A percentile compares a stretch with the other conserved stretches of the same genome.
These are phyloP conservation scores for Pseudomugil gertrudae DNA, from an alignment of 2,797 vertebrate species.

Conservation along the genomic window DNA sequence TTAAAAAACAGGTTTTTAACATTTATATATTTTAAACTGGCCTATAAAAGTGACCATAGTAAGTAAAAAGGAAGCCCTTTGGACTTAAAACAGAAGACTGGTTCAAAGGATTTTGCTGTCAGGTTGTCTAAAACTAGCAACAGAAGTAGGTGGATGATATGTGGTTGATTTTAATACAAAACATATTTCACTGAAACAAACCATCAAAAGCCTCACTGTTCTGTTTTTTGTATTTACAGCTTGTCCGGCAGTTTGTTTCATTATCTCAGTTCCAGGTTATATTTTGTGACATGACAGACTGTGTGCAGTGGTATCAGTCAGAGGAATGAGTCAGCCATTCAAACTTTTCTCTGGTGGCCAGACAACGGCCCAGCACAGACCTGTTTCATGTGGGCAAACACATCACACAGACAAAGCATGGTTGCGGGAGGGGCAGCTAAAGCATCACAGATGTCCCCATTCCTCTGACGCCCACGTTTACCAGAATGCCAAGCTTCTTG, in stretches of 20 bases:
- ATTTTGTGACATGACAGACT: slow-evolving; percentile 27
- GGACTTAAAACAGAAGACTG: too few relatives aligned
- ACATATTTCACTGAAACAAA: slow-evolving; percentile 43
- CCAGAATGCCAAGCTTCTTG: slow-evolving; percentile 56
- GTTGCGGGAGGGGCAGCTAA: slow-evolving; percentile 52
- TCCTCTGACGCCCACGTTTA: slow-evolving; percentile 47
- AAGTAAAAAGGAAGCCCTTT: too few relatives aligned
- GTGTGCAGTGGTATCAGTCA: slow-evolving; percentile 15
- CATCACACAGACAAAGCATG: slow-evolving; percentile 48
- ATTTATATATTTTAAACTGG: too few relatives aligned
- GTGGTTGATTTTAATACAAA: slow-evolving; percentile 56
- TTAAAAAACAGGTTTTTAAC: too few relatives aligned
- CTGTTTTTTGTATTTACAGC: slow-evolving; percentile 10
- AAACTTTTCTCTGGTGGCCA: slow-evolving; percentile 39
- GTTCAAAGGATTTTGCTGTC: slow-evolving; percentile 4
- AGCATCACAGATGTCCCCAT: slow-evolving; percentile 47
- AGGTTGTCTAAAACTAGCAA: slow-evolving; percentile 41
- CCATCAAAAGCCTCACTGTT: slow-evolving; percentile 10
- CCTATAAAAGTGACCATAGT: too few relatives aligned
- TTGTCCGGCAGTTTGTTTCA: slow-evolving; percentile 5
- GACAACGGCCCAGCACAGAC: slow-evolving; percentile 27
- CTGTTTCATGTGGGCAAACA: slow-evolving; percentile 57
- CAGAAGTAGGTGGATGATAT: slow-evolving; percentile 52
- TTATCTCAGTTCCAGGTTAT: slow-evolving; percentile 9
- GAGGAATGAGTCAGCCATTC: slow-evolving; percentile 36